A percentile compares a stretch with the other conserved stretches of the same genome.
Conservation (phyloP, 2,888 invertebrate genomes). For the Drosophila peninsularis region DNA sequence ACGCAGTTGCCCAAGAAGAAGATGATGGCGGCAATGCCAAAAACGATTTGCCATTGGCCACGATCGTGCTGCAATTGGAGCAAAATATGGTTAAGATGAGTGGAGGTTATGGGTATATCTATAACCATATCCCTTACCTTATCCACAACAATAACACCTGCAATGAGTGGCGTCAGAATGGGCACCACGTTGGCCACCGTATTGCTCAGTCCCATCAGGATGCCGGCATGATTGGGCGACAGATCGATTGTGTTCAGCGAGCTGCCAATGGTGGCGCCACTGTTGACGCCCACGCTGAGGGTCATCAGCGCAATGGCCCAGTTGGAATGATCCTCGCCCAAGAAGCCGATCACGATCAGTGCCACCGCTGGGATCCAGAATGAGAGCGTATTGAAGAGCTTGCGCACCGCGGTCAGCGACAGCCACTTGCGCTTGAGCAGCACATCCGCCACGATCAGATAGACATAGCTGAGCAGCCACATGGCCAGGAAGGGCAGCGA, state of each 20-base stretch:
- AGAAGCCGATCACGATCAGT: slow-evolving; percentile 85
- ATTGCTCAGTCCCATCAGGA: slow-evolving; percentile 88
- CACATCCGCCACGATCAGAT: slow-evolving; percentile 85
- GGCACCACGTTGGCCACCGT: slow-evolving; percentile 87
- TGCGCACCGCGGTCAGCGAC: slow-evolving; percentile 78
- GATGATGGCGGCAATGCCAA: slow-evolving; percentile 88
- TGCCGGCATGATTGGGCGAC: slow-evolving; percentile 88
- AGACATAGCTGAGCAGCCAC: slow-evolving; percentile 85
- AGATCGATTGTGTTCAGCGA: slow-evolving; percentile 87
- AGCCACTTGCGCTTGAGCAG: slow-evolving; percentile 83
- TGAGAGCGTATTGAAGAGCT: slow-evolving; percentile 74
- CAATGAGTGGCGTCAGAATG: slow-evolving; percentile 87
- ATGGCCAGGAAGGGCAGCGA: slow-evolving; percentile 86
- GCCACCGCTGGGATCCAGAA: slow-evolving; percentile 86
- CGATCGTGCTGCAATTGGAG: slow-evolving; percentile 85
- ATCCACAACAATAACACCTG: slow-evolving; percentile 86
- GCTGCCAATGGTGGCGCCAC: slow-evolving; percentile 83
- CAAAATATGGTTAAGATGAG: too few species aligned
- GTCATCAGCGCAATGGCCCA: slow-evolving; percentile 86
- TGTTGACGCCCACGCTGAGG: slow-evolving; percentile 86
- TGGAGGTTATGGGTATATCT: too few species aligned
- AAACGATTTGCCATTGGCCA: slow-evolving; percentile 90
- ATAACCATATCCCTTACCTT: slow-evolving; percentile 62
- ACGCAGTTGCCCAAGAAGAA: slow-evolving; percentile 89
- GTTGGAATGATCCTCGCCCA: slow-evolving; percentile 82